phyloP scores from a whole-genome alignment of 2,797 vertebrate species.

The Hippocampus kuda region DNA sequence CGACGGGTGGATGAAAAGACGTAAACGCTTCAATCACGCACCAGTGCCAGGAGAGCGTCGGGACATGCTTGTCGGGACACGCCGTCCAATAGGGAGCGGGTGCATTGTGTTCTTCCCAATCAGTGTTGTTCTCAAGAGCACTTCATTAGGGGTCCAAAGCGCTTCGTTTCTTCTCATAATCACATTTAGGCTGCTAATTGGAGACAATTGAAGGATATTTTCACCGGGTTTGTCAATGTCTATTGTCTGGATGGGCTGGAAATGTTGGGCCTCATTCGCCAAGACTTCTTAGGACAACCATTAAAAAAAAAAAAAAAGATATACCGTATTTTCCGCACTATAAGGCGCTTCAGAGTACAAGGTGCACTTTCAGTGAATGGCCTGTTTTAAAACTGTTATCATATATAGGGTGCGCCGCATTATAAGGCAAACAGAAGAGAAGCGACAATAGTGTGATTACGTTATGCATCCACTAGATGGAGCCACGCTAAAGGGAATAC shows the following conservation, averaged over 20 bases:
- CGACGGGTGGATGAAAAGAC: slow-evolving; percentile 48
- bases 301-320: no score
- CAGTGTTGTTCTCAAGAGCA: not conserved
- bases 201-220: not conserved
- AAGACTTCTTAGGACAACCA: not conserved
- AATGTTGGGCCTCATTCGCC: not conserved
- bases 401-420: no score
- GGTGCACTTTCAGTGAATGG: no score
- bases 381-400: no score
- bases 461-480: no score
- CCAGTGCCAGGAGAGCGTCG: slow-evolving; percentile 4
- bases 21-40: slow-evolving; percentile 44
- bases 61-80: not conserved
- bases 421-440: no score
- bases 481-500: no score
- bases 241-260: not conserved
- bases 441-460: no score
- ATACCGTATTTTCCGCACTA: no score
- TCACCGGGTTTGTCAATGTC: not conserved
- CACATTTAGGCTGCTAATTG: not conserved
- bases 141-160: not conserved
- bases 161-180: slow-evolving; percentile 4
- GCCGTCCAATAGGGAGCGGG: not conserved
- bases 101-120: not conserved
- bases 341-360: no score